Evolutionary conservation across 2,888 invertebrate genomes (phyloP).

Genomic region (Heliconius cydno): DNA sequence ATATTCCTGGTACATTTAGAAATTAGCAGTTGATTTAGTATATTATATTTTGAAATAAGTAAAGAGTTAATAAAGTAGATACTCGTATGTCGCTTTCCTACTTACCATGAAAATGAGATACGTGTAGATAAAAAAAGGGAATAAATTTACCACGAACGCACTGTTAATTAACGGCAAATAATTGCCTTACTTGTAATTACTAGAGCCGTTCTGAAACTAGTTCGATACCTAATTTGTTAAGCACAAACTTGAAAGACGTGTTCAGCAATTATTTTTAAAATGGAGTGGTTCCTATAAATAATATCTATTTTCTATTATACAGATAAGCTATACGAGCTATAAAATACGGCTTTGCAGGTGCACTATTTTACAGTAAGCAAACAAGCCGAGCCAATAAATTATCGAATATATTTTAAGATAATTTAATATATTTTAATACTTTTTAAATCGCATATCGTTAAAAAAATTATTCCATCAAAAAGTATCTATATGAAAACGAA

Average conservation of each 20-base stretch:
- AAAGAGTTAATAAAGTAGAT: neutral
- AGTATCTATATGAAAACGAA: neutral
- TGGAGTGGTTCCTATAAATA: conserved; percentile 19
- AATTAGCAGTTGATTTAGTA: neutral
- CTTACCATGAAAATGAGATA: conserved; percentile 3
- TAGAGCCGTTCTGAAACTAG: conserved; percentile 30
- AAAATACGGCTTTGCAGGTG: neutral
- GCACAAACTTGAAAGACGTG: conserved; percentile 19
- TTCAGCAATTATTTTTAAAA: conserved; percentile 16
- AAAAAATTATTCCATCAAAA: no score
- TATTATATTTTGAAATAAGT: no score
- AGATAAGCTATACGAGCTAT: neutral
- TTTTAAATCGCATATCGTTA: no score
- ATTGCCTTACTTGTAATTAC: conserved; percentile 17
- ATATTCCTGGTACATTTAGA: neutral
- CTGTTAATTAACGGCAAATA: conserved; percentile 22
- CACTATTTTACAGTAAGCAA: neutral
- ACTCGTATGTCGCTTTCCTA: neutral
- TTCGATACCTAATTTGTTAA: conserved; percentile 31
- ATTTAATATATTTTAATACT: no score
- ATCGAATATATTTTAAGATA: no score
- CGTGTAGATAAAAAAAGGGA: conserved; percentile 1
- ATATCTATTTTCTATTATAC: neutral
- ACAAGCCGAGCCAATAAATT: no score
- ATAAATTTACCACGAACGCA: conserved; percentile 14